Evolutionary conservation across 1,140 invertebrate genomes (phyloP).

Genomic region (Drosophila virilis): DNA sequence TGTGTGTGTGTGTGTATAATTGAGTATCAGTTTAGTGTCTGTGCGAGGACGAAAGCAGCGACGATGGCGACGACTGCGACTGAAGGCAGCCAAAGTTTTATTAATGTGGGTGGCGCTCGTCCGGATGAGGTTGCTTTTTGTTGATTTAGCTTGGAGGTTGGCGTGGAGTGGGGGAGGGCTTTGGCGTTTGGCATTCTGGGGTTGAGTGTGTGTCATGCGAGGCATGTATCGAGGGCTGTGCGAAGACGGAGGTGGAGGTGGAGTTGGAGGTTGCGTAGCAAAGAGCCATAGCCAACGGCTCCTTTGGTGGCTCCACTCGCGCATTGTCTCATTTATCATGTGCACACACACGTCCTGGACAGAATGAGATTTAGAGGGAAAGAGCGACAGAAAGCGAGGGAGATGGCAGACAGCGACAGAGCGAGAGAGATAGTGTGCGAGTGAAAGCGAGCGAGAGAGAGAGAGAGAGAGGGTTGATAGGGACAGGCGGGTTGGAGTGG

Average conservation of each 20-base stretch:
- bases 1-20: conserved; percentile 65
- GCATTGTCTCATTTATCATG: conserved; percentile 58
- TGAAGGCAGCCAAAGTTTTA: conserved; percentile 77
- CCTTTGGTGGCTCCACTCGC: conserved; percentile 46
- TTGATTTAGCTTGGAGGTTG: conserved; percentile 58
- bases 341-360: conserved; percentile 56
- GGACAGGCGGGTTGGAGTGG: too few relatives aligned
- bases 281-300: conserved; percentile 46
- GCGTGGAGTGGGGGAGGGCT: neutral
- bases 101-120: conserved; percentile 62
- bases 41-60: conserved; percentile 38
- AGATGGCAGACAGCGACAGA: neutral
- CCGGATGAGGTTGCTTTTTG: conserved; percentile 44
- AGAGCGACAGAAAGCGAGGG: neutral
- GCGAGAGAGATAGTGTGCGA: neutral
- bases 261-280: conserved; percentile 5
- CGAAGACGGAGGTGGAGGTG: too few relatives aligned
- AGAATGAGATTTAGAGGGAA: conserved; percentile 31
- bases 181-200: conserved; percentile 34
- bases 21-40: conserved; percentile 81
- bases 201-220: neutral
- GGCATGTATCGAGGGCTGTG: neutral
- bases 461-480: conserved; percentile 1
- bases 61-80: conserved; percentile 41
- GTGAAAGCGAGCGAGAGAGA: neutral